Base-by-base conservation (phyloP, 2,888 invertebrate species). In the Trachelus tabidus region DNA sequence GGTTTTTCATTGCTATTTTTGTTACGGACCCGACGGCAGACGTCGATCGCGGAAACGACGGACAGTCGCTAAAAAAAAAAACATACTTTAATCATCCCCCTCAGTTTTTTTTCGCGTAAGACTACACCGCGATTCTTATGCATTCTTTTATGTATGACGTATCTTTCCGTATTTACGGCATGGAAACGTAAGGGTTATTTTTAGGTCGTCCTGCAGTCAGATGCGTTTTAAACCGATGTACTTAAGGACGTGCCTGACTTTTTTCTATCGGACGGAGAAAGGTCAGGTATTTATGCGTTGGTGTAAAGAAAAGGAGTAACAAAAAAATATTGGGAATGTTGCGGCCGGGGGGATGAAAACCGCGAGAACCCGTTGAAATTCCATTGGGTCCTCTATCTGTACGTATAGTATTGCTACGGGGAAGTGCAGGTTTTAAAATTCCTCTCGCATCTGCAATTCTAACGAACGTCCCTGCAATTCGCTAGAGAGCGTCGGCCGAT, bases 391-490 rank as follows among this genome's bases (percentile, higher is more conserved):
- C 56, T 56, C 56, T 9, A 23, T 56, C 56, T 56, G 9, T 56
- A 56, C 56, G 23, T 56, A 23, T 9, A 23, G 56, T 0, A 1
- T 86, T 87, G 88, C 87, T 89, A 89, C 87, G 86, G 87, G 84
- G 83, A 85, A 87, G 85, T 86, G 84, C 85, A 85, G 87, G 86
- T 88, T 88, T 88, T 86, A 85, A 87, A 89, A 89, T 86, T 84
- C 83, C 82, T 82, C 83, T 80, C 81, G 79, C 80, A 89, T 89
- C 89, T 89, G 89, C 88, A 89, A 89, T 89, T 89, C 89, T 84
- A 84, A 89, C 85, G 87, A 88, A 85, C 80, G 81, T 77, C 80
- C 85, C 86, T 85, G 86, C 85, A 82, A 87, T 86, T 87, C 86
- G 85, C 81, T 79, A 75, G 77, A 79, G 76, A 77, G 12, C 30